A percentile compares a stretch with the other conserved stretches of the same genome.
These are phyloP conservation scores for Stegana nigrithorax DNA, from an alignment of 2,888 invertebrate genomes.

Conservation along the genomic window DNA sequence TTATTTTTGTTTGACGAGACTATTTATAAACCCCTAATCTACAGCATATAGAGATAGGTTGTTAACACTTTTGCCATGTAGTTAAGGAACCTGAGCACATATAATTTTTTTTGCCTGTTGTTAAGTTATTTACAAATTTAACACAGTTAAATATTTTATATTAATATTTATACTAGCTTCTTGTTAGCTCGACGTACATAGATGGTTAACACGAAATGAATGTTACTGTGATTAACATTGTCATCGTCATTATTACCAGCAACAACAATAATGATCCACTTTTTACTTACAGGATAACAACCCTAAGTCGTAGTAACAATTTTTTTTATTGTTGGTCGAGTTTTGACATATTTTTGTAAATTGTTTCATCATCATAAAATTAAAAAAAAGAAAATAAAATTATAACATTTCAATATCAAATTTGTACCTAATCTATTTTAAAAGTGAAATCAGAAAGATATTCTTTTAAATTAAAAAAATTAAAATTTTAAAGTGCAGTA, in stretches of 20 bases:
- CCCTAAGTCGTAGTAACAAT: conserved; percentile 40
- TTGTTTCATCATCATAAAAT: conserved; percentile 48
- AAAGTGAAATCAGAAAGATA: conserved; percentile 4
- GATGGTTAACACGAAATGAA: conserved; percentile 1
- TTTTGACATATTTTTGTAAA: conserved; percentile 28
- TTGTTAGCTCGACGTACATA: background rate
- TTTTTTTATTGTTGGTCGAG: background rate
- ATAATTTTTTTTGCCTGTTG: background rate
- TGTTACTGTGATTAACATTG: no score
- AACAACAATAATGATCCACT: no score
- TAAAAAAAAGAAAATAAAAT: conserved; percentile 41
- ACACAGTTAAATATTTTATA: no score
- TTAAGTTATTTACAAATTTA: background rate
- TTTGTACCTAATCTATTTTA: no score
- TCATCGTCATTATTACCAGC: no score
- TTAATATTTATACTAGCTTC: no score
- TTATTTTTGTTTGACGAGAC: conserved; percentile 50
- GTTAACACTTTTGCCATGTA: background rate
- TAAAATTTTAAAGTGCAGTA: conserved; percentile 46
- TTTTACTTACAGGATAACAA: conserved; percentile 62
- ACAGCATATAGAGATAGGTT: no score
- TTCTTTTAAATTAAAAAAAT: conserved; percentile 31
- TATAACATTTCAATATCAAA: no score
- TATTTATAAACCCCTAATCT: conserved; percentile 32
- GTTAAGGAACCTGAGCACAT: no score